These are phyloP conservation scores for Mamestra configurata DNA, from an alignment of 1,140 invertebrate genomes.

Conservation along the genomic window DNA sequence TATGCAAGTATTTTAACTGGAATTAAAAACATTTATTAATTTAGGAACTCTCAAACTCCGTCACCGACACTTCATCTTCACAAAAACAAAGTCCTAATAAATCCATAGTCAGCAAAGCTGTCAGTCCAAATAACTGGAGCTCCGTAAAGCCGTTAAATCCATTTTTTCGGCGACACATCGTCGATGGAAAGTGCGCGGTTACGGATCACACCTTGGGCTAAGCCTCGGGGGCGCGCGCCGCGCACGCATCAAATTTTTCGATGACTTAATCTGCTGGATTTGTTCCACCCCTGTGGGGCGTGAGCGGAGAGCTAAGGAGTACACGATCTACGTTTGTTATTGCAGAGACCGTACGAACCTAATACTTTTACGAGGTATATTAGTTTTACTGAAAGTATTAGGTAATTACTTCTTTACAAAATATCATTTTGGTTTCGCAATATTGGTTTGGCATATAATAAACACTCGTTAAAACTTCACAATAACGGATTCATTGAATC, in stretches of 20 bases:
- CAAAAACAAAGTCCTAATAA: constrained; percentile 48
- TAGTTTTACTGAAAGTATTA: too few relatives aligned
- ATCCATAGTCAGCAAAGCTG: constrained; percentile 49
- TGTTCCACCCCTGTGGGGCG: constrained; percentile 49
- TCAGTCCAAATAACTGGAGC: constrained; percentile 42
- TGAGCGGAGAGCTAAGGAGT: constrained; percentile 41
- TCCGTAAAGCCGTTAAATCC: constrained; percentile 57
- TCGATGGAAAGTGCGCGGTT: constrained; percentile 55
- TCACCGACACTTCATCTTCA: not conserved
- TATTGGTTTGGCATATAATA: not conserved
- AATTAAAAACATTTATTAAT: not conserved
- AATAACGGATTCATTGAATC: not conserved
- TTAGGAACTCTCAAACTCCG: not conserved
- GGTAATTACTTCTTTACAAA: too few relatives aligned
- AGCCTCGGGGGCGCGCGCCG: constrained; percentile 60
- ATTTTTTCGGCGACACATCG: constrained; percentile 59
- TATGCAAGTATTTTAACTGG: too few relatives aligned
- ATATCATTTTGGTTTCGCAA: too few relatives aligned
- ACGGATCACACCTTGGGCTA: constrained; percentile 59
- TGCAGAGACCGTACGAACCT: not conserved
- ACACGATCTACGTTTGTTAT: not conserved
- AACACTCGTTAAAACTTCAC: not conserved
- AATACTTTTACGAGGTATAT: not conserved
- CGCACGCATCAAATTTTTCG: constrained; percentile 70
- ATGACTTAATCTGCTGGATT: constrained; percentile 64